A percentile compares a stretch with the other conserved stretches of the same genome.
Evolutionary conservation across 2,888 invertebrate genomes (phyloP).

Genomic region (Diarsia brunnea): DNA sequence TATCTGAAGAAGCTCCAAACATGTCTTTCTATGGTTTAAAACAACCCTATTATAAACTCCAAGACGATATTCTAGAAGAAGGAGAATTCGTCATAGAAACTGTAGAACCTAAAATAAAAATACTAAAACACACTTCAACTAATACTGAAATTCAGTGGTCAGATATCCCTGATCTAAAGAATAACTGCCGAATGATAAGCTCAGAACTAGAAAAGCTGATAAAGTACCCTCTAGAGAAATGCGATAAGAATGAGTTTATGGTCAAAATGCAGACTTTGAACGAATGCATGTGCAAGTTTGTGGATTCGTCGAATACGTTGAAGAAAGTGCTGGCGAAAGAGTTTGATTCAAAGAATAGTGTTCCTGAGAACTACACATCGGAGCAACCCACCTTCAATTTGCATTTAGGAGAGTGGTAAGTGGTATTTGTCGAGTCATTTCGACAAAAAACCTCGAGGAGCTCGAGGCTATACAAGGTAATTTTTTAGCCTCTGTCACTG

Average conservation of each 20-base stretch:
- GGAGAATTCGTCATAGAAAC: conserved; percentile 85
- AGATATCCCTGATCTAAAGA: conserved; percentile 76
- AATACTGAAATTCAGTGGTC: conserved; percentile 81
- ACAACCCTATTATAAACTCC: conserved; percentile 80
- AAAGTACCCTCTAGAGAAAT: conserved; percentile 68
- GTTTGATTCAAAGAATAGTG: conserved; percentile 74
- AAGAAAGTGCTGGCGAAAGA: conserved; percentile 82
- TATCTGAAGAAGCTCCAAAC: conserved; percentile 70
- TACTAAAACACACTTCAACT: conserved; percentile 79
- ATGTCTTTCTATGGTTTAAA: conserved; percentile 68
- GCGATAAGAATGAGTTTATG: conserved; percentile 75
- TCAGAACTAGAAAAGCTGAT: conserved; percentile 79
- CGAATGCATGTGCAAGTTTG: conserved; percentile 86
- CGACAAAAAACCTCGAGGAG: background rate
- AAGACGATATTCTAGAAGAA: conserved; percentile 78
- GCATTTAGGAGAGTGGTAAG: conserved; percentile 81
- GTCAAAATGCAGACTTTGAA: conserved; percentile 83
- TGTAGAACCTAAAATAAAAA: conserved; percentile 81
- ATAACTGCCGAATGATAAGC: conserved; percentile 74
- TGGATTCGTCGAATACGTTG: conserved; percentile 82
- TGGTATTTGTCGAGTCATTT: conserved; percentile 37
- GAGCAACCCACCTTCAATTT: conserved; percentile 78
- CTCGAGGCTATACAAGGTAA: no score
- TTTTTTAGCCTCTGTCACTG: no score
- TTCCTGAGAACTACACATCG: conserved; percentile 67